A percentile compares a stretch with the other conserved stretches of the same genome.
phyloP scores from a whole-genome alignment of 53 echinoderm and acorn worm genomes.

The Holothuria leucospilota region DNA sequence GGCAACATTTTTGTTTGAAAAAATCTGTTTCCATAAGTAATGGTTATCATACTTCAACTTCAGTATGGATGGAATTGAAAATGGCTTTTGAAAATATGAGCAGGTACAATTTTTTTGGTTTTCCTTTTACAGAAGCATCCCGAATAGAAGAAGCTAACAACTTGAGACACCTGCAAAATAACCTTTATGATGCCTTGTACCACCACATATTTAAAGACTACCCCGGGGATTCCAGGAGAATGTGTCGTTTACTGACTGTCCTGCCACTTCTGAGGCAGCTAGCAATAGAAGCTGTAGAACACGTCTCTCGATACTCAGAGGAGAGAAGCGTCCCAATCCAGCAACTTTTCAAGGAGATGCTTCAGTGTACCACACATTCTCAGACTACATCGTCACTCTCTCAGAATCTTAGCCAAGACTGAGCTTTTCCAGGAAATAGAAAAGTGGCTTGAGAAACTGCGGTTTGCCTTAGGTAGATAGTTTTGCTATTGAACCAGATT shows the following conservation, averaged over 20 bases:
- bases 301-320: constrained; percentile 67
- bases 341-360: constrained; percentile 74
- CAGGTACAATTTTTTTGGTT: neutral
- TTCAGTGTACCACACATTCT: constrained; percentile 58
- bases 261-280: constrained; percentile 83
- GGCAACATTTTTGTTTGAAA: too few species aligned
- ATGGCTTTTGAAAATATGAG: too few species aligned
- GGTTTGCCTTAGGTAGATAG: too few species aligned
- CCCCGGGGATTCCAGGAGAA: constrained; percentile 73
- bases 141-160: constrained; percentile 61
- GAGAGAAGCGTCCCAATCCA: constrained; percentile 76
- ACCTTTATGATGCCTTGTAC: constrained; percentile 79
- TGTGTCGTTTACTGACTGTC: constrained; percentile 77
- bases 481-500: too few species aligned
- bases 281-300: constrained; percentile 71
- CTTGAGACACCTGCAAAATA: constrained; percentile 70
- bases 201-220: constrained; percentile 81
- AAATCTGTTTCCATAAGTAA: too few species aligned
- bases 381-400: constrained; percentile 24
- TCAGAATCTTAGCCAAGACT: constrained; percentile 12
- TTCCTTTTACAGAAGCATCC: constrained; percentile 41
- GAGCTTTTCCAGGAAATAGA: too few species aligned
- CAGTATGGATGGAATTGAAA: too few species aligned
- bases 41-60: too few species aligned
- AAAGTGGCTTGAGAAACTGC: too few species aligned